Conservation (phyloP, 2,888 invertebrate species). For the Hypsopygia costalis region DNA sequence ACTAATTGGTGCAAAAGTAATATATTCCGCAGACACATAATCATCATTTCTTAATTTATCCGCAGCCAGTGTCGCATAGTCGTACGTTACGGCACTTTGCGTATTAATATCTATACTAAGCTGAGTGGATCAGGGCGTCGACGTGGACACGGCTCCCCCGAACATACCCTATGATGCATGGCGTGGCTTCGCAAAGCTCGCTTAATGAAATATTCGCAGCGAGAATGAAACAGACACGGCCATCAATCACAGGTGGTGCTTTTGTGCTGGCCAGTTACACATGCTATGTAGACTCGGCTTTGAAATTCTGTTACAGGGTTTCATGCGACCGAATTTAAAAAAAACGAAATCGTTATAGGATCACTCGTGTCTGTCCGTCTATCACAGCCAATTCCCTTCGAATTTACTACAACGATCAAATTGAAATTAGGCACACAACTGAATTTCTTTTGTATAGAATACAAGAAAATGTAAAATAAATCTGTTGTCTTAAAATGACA, state of each 20-base stretch:
- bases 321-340: too few species aligned
- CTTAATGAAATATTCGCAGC: conserved; percentile 74
- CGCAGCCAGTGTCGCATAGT: conserved; percentile 38
- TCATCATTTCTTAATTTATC: conserved; percentile 18
- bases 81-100: conserved; percentile 42
- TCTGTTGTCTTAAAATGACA: too few species aligned
- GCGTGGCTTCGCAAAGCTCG: conserved; percentile 57
- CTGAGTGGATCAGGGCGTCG: conserved; percentile 67
- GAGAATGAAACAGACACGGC: conserved; percentile 60
- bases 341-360: too few species aligned
- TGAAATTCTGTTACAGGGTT: too few species aligned
- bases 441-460: too few species aligned
- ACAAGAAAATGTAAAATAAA: too few species aligned
- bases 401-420: too few species aligned
- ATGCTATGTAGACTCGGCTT: not conserved
- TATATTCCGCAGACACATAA: not conserved
- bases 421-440: too few species aligned
- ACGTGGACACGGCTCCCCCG: conserved; percentile 45
- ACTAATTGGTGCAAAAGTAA: too few species aligned
- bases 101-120: conserved; percentile 71
- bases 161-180: conserved; percentile 70
- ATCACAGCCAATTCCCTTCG: too few species aligned
- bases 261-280: conserved; percentile 34
- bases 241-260: conserved; percentile 69
- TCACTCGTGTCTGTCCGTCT: too few species aligned